Evolutionary conservation across 1,140 invertebrate genomes (phyloP).

Genomic region (Antheraea mylitta): DNA sequence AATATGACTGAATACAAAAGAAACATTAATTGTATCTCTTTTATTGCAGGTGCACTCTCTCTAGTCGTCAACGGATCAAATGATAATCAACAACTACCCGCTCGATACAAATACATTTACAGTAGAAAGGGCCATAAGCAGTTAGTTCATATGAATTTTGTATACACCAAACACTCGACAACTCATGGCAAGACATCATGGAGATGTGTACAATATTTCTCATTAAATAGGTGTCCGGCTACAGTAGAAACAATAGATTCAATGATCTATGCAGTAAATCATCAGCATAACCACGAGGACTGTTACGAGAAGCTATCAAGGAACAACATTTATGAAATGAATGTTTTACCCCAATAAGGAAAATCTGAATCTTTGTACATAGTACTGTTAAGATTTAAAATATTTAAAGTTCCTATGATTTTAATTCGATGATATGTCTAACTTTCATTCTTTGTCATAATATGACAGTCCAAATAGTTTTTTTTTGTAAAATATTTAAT

Average conservation of each 20-base stretch:
- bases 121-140: constrained; percentile 78
- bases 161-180: constrained; percentile 77
- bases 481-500: constrained; percentile 3
- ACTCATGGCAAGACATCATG: constrained; percentile 77
- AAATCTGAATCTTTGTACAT: constrained; percentile 24
- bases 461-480: constrained; percentile 5
- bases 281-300: constrained; percentile 75
- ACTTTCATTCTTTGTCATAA: constrained; percentile 9
- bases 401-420: constrained; percentile 17
- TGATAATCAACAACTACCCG: constrained; percentile 55
- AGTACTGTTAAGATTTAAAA: constrained; percentile 22
- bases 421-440: constrained; percentile 1
- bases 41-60: constrained; percentile 67
- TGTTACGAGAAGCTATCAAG: constrained; percentile 71
- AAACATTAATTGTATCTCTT: constrained; percentile 16
- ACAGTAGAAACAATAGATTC: constrained; percentile 75
- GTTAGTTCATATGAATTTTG: constrained; percentile 76
- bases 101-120: constrained; percentile 74
- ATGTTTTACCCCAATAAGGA: constrained; percentile 50
- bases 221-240: constrained; percentile 72
- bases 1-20: no score
- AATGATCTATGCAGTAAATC: constrained; percentile 73
- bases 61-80: constrained; percentile 61
- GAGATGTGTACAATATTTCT: constrained; percentile 77
- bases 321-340: constrained; percentile 77